Evolutionary conservation across 2,888 invertebrate species (phyloP).

Genomic region (Zaprionus bogoriensis): DNA sequence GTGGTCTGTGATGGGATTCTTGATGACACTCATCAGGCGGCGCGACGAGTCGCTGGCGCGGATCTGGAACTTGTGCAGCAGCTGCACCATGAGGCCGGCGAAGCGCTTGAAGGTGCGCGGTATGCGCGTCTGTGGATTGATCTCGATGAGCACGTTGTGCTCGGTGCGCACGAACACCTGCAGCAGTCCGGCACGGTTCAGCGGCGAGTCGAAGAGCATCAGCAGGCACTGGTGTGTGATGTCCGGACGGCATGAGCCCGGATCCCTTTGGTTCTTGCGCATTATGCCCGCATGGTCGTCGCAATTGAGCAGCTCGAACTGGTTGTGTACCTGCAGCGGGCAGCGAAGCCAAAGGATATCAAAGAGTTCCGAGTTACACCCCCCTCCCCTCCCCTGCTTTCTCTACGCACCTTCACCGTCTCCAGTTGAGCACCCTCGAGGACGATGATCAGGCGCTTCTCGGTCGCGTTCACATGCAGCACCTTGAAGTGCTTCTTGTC

Average conservation of each 20-base stretch:
- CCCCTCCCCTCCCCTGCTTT: too few relatives aligned
- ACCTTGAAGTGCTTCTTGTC: constrained; percentile 90
- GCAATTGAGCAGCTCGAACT: constrained; percentile 95
- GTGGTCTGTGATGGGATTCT: constrained; percentile 97
- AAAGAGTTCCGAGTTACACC: too few relatives aligned
- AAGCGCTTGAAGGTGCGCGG: constrained; percentile 98
- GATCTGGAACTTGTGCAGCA: constrained; percentile 96
- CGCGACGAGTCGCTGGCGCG: constrained; percentile 94
- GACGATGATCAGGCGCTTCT: constrained; percentile 95
- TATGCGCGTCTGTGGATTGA: constrained; percentile 98
- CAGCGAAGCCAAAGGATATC: too few relatives aligned
- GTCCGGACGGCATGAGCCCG: constrained; percentile 95
- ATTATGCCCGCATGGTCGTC: constrained; percentile 95
- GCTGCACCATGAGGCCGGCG: constrained; percentile 98
- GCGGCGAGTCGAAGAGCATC: constrained; percentile 98
- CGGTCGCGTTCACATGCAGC: constrained; percentile 91
- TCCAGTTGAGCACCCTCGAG: constrained; percentile 97
- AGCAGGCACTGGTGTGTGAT: constrained; percentile 98
- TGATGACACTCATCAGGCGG: constrained; percentile 96
- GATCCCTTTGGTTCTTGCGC: constrained; percentile 93
- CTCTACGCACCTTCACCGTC: constrained; percentile 94
- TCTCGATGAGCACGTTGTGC: constrained; percentile 96
- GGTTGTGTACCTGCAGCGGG: constrained; percentile 88
- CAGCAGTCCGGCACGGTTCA: constrained; percentile 97
- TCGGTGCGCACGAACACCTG: constrained; percentile 97